Evolutionary conservation across 1,140 invertebrate species (phyloP), one percentile per base, ranked within the genome.

Genomic region (Pseudomyrmex dendroicus): DNA sequence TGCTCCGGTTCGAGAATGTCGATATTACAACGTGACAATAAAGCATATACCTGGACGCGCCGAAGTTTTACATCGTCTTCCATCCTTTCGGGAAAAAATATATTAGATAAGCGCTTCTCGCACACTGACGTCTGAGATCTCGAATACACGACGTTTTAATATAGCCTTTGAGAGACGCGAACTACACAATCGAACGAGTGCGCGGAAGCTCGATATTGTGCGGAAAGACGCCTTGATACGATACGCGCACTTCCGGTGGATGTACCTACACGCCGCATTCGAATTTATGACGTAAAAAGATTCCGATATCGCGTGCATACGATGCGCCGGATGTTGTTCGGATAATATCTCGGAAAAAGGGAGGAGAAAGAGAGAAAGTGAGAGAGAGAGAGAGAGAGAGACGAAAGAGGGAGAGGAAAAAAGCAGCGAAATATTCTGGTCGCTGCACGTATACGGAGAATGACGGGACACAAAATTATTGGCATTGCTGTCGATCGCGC

Each of bases 401-500:
- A 50, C 72, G 52, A 15, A 57, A 57, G 54, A 56, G 3, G 46
- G 17, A 22, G 9, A 10, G 48, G 48, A 59, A 68, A 68, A 78
- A 68, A 57, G 74, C 35, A 46, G 15, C 50, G 15, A 22, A 70
- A 78, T 62, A 82, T 78, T 78, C 74, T 35, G 64, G 17, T 66
- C 62, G 56, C 73, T 20, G 46, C 48, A 46, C 13, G 48, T 44
- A 50, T n/a, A 62, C 48, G 54, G 17, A 50, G n/a, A 17, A 13
- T 9, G 20, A 9, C 61, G 10, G 44, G 20, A 70, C 84, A 59
- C 54, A 63, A 86, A 85, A 86, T 85, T 86, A 86, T 86, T 72
- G 85, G 78, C 84, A 73, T 59, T 54, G 56, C 84, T 86, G 77
- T 86, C 77, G 84, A 86, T 86, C 61, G 56, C 70, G 22, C 35